phyloP scores from a whole-genome alignment of 2,888 invertebrate genomes.

The Platypus cylindrus region DNA sequence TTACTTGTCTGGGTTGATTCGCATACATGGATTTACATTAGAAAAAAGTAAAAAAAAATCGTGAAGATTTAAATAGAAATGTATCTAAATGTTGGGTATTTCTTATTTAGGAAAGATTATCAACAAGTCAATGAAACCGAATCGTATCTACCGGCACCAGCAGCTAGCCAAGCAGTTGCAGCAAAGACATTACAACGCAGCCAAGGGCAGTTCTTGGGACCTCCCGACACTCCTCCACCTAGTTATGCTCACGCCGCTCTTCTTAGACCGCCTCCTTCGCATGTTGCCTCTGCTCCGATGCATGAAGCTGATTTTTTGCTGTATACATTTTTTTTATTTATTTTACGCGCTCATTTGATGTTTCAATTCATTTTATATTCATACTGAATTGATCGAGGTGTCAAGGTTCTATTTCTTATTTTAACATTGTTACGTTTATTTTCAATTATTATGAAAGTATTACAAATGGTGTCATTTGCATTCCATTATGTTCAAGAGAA shows the following conservation, averaged over 20 bases:
- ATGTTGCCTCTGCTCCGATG: constrained; percentile 32
- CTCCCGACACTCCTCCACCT: constrained; percentile 42
- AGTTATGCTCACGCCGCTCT: constrained; percentile 45
- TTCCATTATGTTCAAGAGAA: no score
- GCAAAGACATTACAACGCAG: constrained; percentile 50
- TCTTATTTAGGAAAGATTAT: constrained; percentile 54
- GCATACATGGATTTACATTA: constrained; percentile 93
- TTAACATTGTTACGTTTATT: constrained; percentile 1
- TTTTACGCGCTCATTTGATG: constrained; percentile 7
- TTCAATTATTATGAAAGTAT: no score
- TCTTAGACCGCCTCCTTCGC: constrained; percentile 32
- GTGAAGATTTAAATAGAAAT: no score
- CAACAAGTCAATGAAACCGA: constrained; percentile 70
- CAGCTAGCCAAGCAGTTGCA: constrained; percentile 46
- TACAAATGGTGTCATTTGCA: no score
- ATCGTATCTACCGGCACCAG: constrained; percentile 58
- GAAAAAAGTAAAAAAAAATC: constrained; percentile 55
- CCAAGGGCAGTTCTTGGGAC: constrained; percentile 57
- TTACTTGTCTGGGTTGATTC: constrained; percentile 90
- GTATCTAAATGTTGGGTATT: constrained; percentile 1
- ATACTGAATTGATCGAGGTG: not conserved
- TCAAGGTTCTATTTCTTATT: constrained; percentile 4
- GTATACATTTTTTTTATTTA: constrained; percentile 25
- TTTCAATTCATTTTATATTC: not conserved
- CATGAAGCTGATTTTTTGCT: constrained; percentile 34